These are phyloP conservation scores for Campoplex nolae DNA, from an alignment of 2,888 invertebrate genomes.

Conservation along the genomic window DNA sequence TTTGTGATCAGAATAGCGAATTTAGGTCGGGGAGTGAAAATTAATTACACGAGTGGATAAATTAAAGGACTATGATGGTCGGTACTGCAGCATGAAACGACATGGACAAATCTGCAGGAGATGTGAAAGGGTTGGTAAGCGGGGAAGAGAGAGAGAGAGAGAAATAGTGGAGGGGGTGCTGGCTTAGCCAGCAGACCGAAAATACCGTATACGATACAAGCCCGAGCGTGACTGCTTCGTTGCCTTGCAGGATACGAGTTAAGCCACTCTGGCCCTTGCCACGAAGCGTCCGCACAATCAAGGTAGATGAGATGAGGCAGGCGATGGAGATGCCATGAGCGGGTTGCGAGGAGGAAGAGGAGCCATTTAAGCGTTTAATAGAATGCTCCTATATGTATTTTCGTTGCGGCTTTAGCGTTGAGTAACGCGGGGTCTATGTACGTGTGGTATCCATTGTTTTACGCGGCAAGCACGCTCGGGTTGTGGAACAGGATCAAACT, in stretches of 20 bases:
- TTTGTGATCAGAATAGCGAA: background rate
- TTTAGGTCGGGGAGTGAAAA: background rate
- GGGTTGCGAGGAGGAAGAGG: slow-evolving; percentile 33
- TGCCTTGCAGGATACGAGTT: slow-evolving; percentile 62
- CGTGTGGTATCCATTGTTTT: slow-evolving; percentile 72
- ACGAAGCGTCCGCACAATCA: slow-evolving; percentile 65
- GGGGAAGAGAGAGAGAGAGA: background rate
- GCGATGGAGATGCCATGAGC: slow-evolving; percentile 27
- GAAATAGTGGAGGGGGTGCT: background rate
- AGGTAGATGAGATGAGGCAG: slow-evolving; percentile 61
- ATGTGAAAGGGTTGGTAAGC: background rate
- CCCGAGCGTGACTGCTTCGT: slow-evolving; percentile 50
- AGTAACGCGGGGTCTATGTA: slow-evolving; percentile 70
- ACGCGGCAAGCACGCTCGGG: slow-evolving; percentile 56
- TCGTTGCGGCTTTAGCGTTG: slow-evolving; percentile 70
- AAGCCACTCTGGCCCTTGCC: slow-evolving; percentile 59
- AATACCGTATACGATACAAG: slow-evolving; percentile 57
- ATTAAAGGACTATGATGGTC: background rate
- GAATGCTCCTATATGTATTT: slow-evolving; percentile 71
- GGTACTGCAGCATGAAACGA: background rate
- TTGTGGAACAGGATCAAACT: slow-evolving; percentile 56
- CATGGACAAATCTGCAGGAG: background rate
- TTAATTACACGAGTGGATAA: background rate
- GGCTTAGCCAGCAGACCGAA: slow-evolving; percentile 61
- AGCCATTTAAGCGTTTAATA: slow-evolving; percentile 75